Conservation (phyloP, 92 coral and sea anemone species). For the Parazoanthus swiftii region DNA sequence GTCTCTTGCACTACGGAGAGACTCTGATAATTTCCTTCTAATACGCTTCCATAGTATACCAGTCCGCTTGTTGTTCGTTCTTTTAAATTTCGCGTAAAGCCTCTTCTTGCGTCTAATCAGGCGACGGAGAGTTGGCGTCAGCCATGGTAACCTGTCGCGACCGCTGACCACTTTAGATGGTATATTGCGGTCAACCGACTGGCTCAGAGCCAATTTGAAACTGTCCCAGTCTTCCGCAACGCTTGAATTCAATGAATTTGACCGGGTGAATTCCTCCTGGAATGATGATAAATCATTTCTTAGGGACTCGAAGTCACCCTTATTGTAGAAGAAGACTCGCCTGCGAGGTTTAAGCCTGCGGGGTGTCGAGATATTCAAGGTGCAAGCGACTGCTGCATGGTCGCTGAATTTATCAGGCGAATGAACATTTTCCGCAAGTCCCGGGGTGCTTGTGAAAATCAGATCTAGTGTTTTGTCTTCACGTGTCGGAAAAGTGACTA, state of each 20-base stretch:
- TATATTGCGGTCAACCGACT: conserved; percentile 19
- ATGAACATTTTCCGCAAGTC: conserved; percentile 13
- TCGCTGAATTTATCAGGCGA: conserved; percentile 31
- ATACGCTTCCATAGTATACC: neutral
- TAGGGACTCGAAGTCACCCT: conserved; percentile 30
- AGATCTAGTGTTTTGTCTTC: conserved; percentile 29
- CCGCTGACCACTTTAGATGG: conserved; percentile 39
- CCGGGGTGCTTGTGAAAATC: conserved; percentile 31
- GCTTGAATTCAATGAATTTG: conserved; percentile 13
- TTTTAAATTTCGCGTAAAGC: neutral
- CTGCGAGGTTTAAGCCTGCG: conserved; percentile 24
- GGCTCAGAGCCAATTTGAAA: conserved; percentile 14
- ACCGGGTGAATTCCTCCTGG: conserved; percentile 17
- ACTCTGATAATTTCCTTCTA: conserved; percentile 5
- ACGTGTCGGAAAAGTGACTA: conserved; percentile 27
- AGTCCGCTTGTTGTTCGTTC: conserved; percentile 1
- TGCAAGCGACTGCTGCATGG: conserved; percentile 28
- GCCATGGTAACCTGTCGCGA: conserved; percentile 20
- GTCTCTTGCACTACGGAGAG: too few species aligned
- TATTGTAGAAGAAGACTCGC: conserved; percentile 10
- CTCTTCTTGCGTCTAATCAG: conserved; percentile 19
- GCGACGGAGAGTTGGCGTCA: conserved; percentile 21
- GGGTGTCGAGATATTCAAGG: conserved; percentile 27
- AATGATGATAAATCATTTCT: conserved; percentile 13
- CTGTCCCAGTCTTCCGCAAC: conserved; percentile 34